These are phyloP conservation scores for Chloroclysta siterata DNA, from an alignment of 2,888 invertebrate genomes.

Conservation along the genomic window DNA sequence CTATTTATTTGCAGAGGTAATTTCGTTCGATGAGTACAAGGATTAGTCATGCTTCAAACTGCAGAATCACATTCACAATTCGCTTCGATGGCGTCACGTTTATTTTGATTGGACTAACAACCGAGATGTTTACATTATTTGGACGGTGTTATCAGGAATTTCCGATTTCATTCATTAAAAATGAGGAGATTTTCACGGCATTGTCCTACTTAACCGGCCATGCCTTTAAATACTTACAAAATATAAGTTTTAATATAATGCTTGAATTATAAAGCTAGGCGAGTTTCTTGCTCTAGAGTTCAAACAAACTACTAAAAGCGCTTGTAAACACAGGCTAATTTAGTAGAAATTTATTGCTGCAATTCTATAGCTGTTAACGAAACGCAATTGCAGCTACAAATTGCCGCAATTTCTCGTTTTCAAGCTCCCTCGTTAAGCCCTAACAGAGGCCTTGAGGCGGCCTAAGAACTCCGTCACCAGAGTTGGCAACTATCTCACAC, in stretches of 20 bases:
- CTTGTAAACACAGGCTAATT: too few relatives aligned
- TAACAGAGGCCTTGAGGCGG: too few relatives aligned
- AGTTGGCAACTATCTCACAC: too few relatives aligned
- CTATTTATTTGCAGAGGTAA: slow-evolving; percentile 32
- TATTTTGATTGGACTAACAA: slow-evolving; percentile 31
- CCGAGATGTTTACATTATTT: slow-evolving; percentile 16
- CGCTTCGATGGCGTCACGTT: slow-evolving; percentile 27
- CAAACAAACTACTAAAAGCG: neutral
- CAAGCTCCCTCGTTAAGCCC: too few relatives aligned
- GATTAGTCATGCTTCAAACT: slow-evolving; percentile 29
- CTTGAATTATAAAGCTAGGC: too few relatives aligned
- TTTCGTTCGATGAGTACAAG: slow-evolving; percentile 20
- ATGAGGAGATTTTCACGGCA: slow-evolving; percentile 1
- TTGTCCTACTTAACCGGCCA: neutral
- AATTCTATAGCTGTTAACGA: too few relatives aligned
- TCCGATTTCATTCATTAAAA: slow-evolving; percentile 15
- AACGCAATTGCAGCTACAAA: too few relatives aligned
- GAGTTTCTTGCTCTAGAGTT: neutral
- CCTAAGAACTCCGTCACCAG: too few relatives aligned
- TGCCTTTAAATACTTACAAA: too few relatives aligned
- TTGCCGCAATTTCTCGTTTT: too few relatives aligned
- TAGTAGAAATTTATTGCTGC: too few relatives aligned
- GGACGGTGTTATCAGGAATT: slow-evolving; percentile 14
- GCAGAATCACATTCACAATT: slow-evolving; percentile 29
- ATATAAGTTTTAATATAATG: too few relatives aligned